Evolutionary conservation across 2,113 vertebrate genomes (phyloP).

Genomic region (Bothrops jararaca): DNA sequence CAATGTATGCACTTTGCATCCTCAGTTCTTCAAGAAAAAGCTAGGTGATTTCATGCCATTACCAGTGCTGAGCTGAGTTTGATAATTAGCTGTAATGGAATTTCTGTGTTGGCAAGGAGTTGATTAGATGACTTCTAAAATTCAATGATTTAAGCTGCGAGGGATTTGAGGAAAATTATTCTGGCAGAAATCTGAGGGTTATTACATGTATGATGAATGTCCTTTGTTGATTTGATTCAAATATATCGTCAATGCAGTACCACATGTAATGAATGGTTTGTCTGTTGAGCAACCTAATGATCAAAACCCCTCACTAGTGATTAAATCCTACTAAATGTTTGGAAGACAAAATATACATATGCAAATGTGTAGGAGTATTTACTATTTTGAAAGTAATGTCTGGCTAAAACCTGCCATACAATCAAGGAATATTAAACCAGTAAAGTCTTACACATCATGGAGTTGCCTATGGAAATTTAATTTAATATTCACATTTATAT

Average conservation of each 20-base stretch:
- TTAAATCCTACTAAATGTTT: too few relatives aligned
- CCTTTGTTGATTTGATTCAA: not conserved
- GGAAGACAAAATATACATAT: not conserved
- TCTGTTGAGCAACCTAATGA: not conserved
- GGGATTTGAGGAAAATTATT: not conserved
- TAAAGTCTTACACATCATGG: not conserved
- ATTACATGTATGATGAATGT: not conserved
- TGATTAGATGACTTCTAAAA: not conserved
- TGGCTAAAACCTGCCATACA: not conserved
- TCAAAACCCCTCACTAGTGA: not conserved
- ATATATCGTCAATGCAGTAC: not conserved
- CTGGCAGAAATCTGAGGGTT: not conserved
- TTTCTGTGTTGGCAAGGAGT: not conserved
- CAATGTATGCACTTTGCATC: not conserved
- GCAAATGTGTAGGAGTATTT: not conserved
- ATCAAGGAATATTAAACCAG: not conserved
- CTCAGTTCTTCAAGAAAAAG: not conserved
- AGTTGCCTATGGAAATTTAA: not conserved
- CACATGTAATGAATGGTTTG: not conserved
- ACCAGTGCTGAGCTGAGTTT: not conserved
- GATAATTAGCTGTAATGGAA: not conserved
- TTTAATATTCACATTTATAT: too few relatives aligned
- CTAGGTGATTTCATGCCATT: not conserved
- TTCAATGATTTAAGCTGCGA: not conserved
- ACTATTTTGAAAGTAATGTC: not conserved